Conservation (phyloP, 1,140 invertebrate genomes). For the Magallana ariakensis region DNA sequence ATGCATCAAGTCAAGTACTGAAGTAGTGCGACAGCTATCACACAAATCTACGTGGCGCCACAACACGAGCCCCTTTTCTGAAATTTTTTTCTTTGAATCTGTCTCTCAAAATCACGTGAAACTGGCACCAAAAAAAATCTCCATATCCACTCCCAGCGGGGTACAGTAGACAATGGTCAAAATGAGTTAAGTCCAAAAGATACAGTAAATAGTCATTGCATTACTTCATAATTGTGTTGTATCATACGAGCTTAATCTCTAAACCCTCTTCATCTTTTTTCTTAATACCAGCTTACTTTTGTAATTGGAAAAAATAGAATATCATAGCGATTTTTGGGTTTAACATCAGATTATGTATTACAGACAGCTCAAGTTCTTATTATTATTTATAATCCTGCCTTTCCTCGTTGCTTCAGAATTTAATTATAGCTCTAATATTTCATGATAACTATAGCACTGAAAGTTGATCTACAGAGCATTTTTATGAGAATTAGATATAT, state of each 20-base stretch:
- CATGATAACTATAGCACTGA: constrained; percentile 13
- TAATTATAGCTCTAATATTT: constrained; percentile 35
- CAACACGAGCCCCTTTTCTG: constrained; percentile 32
- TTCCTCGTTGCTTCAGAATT: constrained; percentile 5
- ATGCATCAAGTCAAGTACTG: constrained; percentile 32
- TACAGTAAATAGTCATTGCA: neutral
- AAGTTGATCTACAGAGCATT: constrained; percentile 25
- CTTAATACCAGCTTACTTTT: constrained; percentile 7
- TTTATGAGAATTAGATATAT: constrained; percentile 30
- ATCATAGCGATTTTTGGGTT: neutral
- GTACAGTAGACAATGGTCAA: constrained; percentile 10
- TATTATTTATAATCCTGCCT: constrained; percentile 10
- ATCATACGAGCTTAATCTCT: constrained; percentile 23
- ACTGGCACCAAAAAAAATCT: constrained; percentile 36
- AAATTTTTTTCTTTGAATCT: constrained; percentile 25
- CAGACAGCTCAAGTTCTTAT: constrained; percentile 16
- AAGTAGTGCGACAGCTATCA: constrained; percentile 26
- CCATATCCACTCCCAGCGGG: neutral
- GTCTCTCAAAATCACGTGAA: constrained; percentile 20
- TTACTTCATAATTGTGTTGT: constrained; percentile 31
- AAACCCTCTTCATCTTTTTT: neutral
- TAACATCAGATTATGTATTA: constrained; percentile 30
- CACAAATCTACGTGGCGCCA: constrained; percentile 31
- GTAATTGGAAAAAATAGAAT: constrained; percentile 35
- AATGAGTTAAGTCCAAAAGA: constrained; percentile 34